Base-by-base conservation (phyloP, 2,888 invertebrate genomes). In the Ellobium chinense region DNA sequence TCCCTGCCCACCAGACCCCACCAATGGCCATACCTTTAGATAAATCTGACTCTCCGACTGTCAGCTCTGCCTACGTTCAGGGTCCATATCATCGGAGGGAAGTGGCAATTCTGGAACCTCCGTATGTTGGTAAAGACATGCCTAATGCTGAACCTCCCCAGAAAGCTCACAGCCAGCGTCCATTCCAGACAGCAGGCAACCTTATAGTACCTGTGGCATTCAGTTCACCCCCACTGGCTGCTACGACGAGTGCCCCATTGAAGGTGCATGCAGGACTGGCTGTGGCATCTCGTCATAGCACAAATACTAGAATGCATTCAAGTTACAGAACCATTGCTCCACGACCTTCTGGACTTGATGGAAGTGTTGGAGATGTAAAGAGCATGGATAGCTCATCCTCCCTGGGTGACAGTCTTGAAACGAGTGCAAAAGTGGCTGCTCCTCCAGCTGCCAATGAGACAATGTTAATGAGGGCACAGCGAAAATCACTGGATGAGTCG, bases 181-280 rank as follows among this genome's bases (percentile, higher is more conserved):
- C 80, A 12, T 80, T 80, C 27, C 80, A 80, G 62, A 69, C 80
- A 27, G 46, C 63, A 3, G 80, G 80, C 4, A 80, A 66, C 36
- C 69, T 80, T 1, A 74, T 74, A 14, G 79, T 80, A 24, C 24
- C 75, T 29, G 18, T 39, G 31, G 24, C 56, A 27, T 46, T 18
- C 7, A 46, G 9, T 46, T 46, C 46, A 18, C 7, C 46, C 46
- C 7, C 46, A 12, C 7, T 18, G 9, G 46, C 9, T 46, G 46
- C 18, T 7, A 46, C 46, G 9, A 46, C 46, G 46, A 7, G 27
- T 31, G 46, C 27, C 21, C 31, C 54, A 4, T 34, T 58, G n/a
- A 56, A 56, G 56, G 0, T 54, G n/a, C 54, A 31, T 21, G 58
- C 31, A 24, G 34, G 37, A 27, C 34, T 36, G 9, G 2, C 36